phyloP scores from a whole-genome alignment of 2,797 vertebrate species.

The Eulemur mongoz region DNA sequence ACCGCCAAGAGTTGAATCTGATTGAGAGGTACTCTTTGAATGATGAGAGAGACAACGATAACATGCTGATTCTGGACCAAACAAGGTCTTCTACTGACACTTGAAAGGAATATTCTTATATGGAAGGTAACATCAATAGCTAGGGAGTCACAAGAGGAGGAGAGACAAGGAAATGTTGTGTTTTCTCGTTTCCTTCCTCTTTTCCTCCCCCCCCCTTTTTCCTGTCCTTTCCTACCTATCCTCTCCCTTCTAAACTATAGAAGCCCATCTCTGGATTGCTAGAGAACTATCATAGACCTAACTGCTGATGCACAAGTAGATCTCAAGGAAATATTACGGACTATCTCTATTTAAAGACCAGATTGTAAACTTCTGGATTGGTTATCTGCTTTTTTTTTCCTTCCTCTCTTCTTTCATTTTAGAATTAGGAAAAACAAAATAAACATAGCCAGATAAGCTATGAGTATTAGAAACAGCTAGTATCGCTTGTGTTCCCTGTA shows the following conservation, averaged over 20 bases:
- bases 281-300: not conserved
- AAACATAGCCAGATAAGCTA: not conserved
- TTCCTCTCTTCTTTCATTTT: not conserved
- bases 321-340: not conserved
- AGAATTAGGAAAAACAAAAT: conserved; percentile 43
- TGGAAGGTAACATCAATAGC: not conserved
- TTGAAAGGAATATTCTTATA: not conserved
- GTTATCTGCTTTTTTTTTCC: not conserved
- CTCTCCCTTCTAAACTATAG: not conserved
- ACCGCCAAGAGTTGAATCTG: not conserved
- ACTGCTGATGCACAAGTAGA: not conserved
- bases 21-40: not conserved
- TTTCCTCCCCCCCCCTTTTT: not conserved
- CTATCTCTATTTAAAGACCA: not conserved
- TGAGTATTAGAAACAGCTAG: not conserved
- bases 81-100: not conserved
- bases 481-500: not conserved
- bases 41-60: not conserved
- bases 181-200: not conserved
- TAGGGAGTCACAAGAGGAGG: not conserved
- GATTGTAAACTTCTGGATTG: not conserved
- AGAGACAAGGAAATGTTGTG: not conserved
- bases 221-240: not conserved
- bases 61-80: not conserved
- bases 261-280: not conserved